These are phyloP conservation scores for Pterobdella sp. DNA, from an alignment of 2,888 invertebrate genomes.

Conservation along the genomic window DNA sequence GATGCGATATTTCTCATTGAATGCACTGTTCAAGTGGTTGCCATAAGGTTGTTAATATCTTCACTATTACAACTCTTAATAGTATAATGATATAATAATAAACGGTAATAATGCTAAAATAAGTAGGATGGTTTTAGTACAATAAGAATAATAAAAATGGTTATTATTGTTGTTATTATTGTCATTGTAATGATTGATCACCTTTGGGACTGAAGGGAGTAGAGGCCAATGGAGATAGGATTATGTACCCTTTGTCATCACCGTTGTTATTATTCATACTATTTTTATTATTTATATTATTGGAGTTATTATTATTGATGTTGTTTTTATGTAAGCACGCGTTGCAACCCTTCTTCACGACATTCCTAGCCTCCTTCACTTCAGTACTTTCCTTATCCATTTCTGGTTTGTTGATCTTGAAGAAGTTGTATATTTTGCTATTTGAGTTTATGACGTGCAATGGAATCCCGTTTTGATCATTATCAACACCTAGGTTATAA, in stretches of 20 bases:
- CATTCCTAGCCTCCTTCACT: not conserved
- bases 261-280: not conserved
- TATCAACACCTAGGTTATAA: not conserved
- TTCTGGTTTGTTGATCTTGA: not conserved
- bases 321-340: not conserved
- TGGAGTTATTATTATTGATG: conserved; percentile 12
- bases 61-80: too few relatives aligned
- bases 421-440: conserved; percentile 18
- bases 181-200: not conserved
- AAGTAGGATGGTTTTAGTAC: not conserved
- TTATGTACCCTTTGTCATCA: not conserved
- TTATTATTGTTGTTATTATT: not conserved
- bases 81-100: not conserved
- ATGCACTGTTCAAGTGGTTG: not conserved
- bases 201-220: not conserved
- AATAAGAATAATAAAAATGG: not conserved
- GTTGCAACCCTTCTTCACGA: not conserved
- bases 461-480: not conserved
- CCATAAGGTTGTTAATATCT: not conserved
- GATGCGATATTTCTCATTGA: conserved; percentile 1
- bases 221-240: not conserved
- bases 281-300: not conserved
- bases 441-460: conserved; percentile 3
- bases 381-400: not conserved
- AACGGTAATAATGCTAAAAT: not conserved